A percentile compares a stretch with the other conserved stretches of the same genome.
Evolutionary conservation across 2,888 invertebrate species (phyloP).

Genomic region (Acanthosepion pharaonis): DNA sequence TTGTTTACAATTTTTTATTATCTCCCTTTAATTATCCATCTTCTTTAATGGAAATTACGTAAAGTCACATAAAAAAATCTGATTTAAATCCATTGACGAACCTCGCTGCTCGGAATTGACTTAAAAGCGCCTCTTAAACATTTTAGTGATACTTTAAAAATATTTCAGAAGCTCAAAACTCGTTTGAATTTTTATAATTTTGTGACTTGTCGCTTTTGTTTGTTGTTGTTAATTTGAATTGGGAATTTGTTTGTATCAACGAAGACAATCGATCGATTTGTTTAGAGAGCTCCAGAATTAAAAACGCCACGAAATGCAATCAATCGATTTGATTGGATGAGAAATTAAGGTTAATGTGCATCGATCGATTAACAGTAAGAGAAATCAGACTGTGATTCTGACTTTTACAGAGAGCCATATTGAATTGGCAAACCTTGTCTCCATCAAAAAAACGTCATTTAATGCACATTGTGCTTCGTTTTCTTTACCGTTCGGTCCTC

Average conservation of each 20-base stretch:
- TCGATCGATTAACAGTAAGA: neutral
- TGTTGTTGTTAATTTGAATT: neutral
- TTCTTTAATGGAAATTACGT: neutral
- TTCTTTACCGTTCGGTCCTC: too few species aligned
- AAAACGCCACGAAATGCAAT: neutral
- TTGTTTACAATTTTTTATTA: neutral
- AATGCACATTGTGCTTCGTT: too few species aligned
- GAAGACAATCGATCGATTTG: neutral
- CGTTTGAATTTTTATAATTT: neutral
- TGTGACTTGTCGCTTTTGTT: neutral
- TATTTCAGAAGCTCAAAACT: neutral
- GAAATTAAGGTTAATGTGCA: neutral
- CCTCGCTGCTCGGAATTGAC: neutral
- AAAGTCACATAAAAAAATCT: neutral
- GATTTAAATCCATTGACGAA: neutral
- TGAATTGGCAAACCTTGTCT: too few species aligned
- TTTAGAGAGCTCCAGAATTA: neutral
- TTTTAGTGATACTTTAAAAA: slow-evolving; percentile 3
- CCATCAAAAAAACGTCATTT: too few species aligned
- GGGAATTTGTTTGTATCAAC: neutral
- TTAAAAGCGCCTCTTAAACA: slow-evolving; percentile 2
- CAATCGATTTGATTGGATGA: neutral
- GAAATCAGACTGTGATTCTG: neutral
- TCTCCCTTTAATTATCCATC: neutral
- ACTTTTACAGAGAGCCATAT: too few species aligned